Evolutionary conservation across 2,888 invertebrate species (phyloP).

Genomic region (Sphaeridia pumilis): DNA sequence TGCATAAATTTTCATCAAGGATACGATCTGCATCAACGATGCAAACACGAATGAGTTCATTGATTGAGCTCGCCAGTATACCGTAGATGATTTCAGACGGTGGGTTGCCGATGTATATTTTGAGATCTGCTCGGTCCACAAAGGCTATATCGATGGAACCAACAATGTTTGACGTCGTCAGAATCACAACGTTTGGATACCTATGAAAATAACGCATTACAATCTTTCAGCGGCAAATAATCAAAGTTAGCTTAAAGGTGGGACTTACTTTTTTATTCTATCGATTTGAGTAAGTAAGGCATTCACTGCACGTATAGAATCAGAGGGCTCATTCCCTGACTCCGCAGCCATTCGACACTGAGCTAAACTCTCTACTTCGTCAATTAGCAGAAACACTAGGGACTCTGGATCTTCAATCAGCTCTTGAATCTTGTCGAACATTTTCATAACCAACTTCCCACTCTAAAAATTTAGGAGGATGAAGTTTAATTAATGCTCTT

Average conservation of each 20-base stretch:
- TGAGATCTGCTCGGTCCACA: slow-evolving; percentile 89
- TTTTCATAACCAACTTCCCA: slow-evolving; percentile 86
- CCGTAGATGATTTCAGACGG: slow-evolving; percentile 62
- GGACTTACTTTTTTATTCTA: slow-evolving; percentile 59
- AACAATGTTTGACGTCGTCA: slow-evolving; percentile 92
- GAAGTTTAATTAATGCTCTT: too few species aligned
- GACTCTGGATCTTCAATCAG: slow-evolving; percentile 61
- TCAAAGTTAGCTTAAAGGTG: too few species aligned
- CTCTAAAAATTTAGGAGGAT: too few species aligned
- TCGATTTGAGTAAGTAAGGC: slow-evolving; percentile 90
- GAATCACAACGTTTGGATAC: slow-evolving; percentile 76
- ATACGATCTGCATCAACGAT: slow-evolving; percentile 8
- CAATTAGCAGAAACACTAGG: slow-evolving; percentile 81
- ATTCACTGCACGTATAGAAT: slow-evolving; percentile 92
- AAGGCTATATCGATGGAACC: slow-evolving; percentile 89
- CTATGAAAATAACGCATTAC: slow-evolving; percentile 41
- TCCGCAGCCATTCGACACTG: slow-evolving; percentile 65
- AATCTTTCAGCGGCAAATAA: too few species aligned
- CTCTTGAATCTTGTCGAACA: slow-evolving; percentile 77
- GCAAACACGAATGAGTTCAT: slow-evolving; percentile 65
- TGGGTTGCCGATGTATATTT: slow-evolving; percentile 76
- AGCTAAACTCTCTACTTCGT: slow-evolving; percentile 92
- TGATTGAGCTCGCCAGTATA: slow-evolving; percentile 69
- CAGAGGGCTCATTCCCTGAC: slow-evolving; percentile 78
- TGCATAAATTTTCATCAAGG: too few species aligned